Conservation (phyloP, 2,888 invertebrate genomes). For the Amiota mariae region DNA sequence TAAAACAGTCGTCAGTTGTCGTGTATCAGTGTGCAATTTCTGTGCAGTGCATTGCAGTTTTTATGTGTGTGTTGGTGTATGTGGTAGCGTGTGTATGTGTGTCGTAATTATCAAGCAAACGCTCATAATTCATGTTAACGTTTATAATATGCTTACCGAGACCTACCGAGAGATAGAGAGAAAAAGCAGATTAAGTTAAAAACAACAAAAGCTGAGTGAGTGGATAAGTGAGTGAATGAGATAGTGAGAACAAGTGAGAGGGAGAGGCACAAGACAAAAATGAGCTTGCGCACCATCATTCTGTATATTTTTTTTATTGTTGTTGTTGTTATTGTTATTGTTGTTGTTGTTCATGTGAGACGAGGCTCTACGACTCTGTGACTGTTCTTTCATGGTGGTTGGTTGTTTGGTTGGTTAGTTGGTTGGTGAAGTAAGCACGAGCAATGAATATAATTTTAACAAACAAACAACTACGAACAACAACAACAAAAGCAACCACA, state of each 20-base stretch:
- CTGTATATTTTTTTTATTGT: too few relatives aligned
- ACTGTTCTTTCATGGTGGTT: too few relatives aligned
- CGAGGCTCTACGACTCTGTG: too few relatives aligned
- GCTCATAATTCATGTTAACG: conserved; percentile 48
- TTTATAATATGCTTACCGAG: conserved; percentile 50
- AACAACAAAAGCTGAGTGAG: conserved; percentile 55
- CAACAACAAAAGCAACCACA: too few relatives aligned
- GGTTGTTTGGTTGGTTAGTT: too few relatives aligned
- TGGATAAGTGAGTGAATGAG: conserved; percentile 18
- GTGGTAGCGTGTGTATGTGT: conserved; percentile 22
- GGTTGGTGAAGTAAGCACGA: too few relatives aligned
- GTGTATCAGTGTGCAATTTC: background rate
- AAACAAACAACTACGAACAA: too few relatives aligned
- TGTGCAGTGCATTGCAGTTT: background rate
- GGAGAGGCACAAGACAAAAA: conserved; percentile 35
- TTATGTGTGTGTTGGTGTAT: conserved; percentile 25
- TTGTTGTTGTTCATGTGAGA: too few relatives aligned
- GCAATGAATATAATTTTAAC: too few relatives aligned
- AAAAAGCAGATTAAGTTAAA: conserved; percentile 20
- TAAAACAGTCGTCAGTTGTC: conserved; percentile 31
- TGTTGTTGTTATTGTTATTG: too few relatives aligned
- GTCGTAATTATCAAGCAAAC: conserved; percentile 48
- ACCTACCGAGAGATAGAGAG: conserved; percentile 38
- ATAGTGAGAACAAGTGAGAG: conserved; percentile 35
- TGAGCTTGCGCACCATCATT: conserved; percentile 19